Conservation (phyloP, 2,797 vertebrate genomes). For the Leucoraja ocellata region DNA sequence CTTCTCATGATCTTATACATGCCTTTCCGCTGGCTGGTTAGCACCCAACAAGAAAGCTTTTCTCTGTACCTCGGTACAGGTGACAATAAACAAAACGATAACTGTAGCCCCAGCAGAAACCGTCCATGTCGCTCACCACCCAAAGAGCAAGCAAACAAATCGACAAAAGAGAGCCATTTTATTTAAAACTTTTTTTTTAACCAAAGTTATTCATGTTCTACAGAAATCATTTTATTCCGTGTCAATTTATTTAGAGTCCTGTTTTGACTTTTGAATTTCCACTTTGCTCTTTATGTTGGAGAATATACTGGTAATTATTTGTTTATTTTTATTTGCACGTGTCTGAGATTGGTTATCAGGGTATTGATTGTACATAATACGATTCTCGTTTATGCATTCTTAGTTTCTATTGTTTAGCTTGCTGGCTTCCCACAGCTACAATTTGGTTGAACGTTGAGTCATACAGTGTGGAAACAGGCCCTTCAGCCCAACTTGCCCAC, state of each 20-base stretch:
- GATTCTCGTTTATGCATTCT: conserved; percentile 1
- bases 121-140: background rate
- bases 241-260: conserved; percentile 31
- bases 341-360: conserved; percentile 44
- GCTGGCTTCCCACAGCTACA: background rate
- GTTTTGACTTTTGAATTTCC: conserved; percentile 21
- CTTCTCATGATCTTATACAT: no score
- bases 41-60: no score
- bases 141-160: background rate
- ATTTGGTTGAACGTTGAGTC: background rate
- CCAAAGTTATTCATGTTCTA: conserved; percentile 13
- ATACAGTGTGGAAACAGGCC: no score
- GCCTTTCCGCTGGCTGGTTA: no score
- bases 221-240: conserved; percentile 10
- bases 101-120: background rate
- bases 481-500: no score
- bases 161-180: background rate
- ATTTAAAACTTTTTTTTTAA: background rate
- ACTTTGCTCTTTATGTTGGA: conserved; percentile 52
- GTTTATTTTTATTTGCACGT: conserved; percentile 54
- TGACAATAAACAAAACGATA: no score
- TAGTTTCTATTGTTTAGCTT: background rate
- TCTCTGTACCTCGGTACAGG: no score
- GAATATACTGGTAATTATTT: conserved; percentile 47
- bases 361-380: conserved; percentile 5